Evolutionary conservation across 2,113 vertebrate species (phyloP).

Genomic region (Hypomesus transpacificus): DNA sequence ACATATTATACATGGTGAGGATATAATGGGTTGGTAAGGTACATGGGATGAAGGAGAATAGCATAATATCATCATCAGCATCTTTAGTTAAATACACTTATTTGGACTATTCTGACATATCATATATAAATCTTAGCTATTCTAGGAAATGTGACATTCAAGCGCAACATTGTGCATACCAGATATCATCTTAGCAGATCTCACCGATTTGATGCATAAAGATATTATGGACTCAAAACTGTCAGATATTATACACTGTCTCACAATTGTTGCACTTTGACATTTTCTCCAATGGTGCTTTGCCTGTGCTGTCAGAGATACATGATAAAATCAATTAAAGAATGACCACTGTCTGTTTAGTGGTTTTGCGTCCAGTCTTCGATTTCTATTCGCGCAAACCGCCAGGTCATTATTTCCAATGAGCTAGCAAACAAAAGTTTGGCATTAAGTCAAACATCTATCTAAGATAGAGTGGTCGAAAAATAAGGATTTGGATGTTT

Average conservation of each 20-base stretch:
- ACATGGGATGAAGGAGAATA: neutral
- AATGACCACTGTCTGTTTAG: constrained; percentile 75
- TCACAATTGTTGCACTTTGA: constrained; percentile 66
- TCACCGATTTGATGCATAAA: neutral
- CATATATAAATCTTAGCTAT: too few species aligned
- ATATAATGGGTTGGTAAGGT: neutral
- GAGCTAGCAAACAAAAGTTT: neutral
- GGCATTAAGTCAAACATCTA: neutral
- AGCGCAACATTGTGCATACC: too few species aligned
- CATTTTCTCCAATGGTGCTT: constrained; percentile 53
- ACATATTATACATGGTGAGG: constrained; percentile 51
- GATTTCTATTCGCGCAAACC: constrained; percentile 50
- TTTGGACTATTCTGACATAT: neutral
- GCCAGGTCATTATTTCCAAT: constrained; percentile 53
- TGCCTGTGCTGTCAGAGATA: constrained; percentile 82
- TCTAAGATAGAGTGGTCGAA: too few species aligned
- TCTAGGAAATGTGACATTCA: too few species aligned
- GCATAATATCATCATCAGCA: neutral
- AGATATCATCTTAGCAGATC: too few species aligned
- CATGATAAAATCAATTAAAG: constrained; percentile 93
- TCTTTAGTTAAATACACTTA: neutral
- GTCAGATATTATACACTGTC: constrained; percentile 50
- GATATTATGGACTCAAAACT: constrained; percentile 44
- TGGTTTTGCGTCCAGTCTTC: constrained; percentile 50
- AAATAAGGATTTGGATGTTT: too few species aligned